These are phyloP conservation scores for Nycteola revayana DNA, from an alignment of 2,888 invertebrate genomes.

Conservation along the genomic window DNA sequence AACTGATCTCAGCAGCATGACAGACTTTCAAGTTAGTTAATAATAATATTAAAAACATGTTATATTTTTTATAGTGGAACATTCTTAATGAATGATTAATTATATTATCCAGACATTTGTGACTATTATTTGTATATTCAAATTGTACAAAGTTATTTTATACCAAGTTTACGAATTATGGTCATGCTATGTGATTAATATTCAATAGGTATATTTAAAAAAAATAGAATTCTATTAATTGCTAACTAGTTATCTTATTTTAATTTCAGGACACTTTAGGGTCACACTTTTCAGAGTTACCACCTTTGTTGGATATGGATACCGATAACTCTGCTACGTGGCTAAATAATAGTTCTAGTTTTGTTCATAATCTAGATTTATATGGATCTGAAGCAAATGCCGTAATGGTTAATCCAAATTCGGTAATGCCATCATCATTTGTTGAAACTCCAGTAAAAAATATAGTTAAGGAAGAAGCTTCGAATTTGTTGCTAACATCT, in stretches of 20 bases:
- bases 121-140: too few relatives aligned
- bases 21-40: slow-evolving; percentile 83
- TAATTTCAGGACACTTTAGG: slow-evolving; percentile 79
- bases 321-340: slow-evolving; percentile 83
- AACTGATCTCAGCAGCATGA: slow-evolving; percentile 87
- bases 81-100: too few relatives aligned
- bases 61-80: too few relatives aligned
- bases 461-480: slow-evolving; percentile 73
- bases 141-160: too few relatives aligned
- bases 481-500: slow-evolving; percentile 72
- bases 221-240: too few relatives aligned
- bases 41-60: too few relatives aligned
- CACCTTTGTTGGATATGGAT: slow-evolving; percentile 85
- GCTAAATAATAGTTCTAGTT: slow-evolving; percentile 83
- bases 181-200: too few relatives aligned
- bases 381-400: slow-evolving; percentile 87
- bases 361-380: slow-evolving; percentile 86
- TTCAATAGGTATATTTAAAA: too few relatives aligned
- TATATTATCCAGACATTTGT: too few relatives aligned
- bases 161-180: too few relatives aligned
- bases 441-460: slow-evolving; percentile 74
- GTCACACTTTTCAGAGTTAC: slow-evolving; percentile 83
- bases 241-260: too few relatives aligned
- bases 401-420: slow-evolving; percentile 95
- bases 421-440: slow-evolving; percentile 91